phyloP scores from a whole-genome alignment of 2,797 vertebrate genomes.

The Dallia pectoralis region DNA sequence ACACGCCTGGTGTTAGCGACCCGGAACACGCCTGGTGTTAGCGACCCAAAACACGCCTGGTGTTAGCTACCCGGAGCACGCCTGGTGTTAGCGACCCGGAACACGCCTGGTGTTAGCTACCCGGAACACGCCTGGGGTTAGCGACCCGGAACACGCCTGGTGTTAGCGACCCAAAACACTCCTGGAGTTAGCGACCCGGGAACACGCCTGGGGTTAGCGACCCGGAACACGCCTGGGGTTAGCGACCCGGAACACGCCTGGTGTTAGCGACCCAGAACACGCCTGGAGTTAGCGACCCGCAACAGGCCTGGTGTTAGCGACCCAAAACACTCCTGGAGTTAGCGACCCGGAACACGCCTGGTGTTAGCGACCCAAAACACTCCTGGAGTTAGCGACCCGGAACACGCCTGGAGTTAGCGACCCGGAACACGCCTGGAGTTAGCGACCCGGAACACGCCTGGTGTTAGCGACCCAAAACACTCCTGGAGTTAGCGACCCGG shows the following conservation, averaged over 20 bases:
- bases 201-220: background rate
- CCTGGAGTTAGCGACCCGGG: background rate
- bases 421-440: background rate
- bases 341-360: no score
- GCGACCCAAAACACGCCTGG: no score
- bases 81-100: background rate
- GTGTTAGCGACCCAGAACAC: background rate
- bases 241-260: no score
- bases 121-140: background rate
- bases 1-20: background rate
- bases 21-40: background rate
- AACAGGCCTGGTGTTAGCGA: background rate
- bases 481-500: background rate
- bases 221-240: background rate
- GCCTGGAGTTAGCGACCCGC: background rate
- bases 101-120: background rate
- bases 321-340: background rate
- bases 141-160: no score
- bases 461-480: background rate
- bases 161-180: background rate
- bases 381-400: background rate
- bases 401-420: background rate
- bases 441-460: no score
- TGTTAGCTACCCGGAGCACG: background rate
- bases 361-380: background rate